phyloP scores from a whole-genome alignment of 2,888 invertebrate species.

The Mimachlamys varia region DNA sequence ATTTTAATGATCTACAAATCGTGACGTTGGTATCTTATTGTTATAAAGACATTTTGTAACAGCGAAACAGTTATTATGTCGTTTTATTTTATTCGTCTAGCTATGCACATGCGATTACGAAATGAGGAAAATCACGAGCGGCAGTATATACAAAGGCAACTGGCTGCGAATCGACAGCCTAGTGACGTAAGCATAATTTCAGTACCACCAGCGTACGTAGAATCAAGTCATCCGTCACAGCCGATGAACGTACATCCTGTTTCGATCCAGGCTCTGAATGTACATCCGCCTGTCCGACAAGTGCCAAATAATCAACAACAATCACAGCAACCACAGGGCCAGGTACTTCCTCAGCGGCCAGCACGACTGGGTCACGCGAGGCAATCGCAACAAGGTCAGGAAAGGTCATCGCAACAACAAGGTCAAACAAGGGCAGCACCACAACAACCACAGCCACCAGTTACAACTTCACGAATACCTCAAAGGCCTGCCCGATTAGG shows the following conservation, averaged over 20 bases:
- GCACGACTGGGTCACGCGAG: neutral
- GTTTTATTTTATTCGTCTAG: neutral
- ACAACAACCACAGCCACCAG: neutral
- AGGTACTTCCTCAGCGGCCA: constrained; percentile 3
- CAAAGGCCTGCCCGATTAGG: neutral
- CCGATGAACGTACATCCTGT: no score
- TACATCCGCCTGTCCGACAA: neutral
- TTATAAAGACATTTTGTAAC: no score
- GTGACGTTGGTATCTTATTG: no score
- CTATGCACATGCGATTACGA: neutral
- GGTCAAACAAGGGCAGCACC: neutral
- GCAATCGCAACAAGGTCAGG: neutral
- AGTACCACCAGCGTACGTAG: neutral
- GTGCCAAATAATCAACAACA: neutral
- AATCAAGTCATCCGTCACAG: neutral
- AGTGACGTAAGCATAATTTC: constrained; percentile 13
- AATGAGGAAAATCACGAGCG: constrained; percentile 2
- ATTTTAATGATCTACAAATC: no score
- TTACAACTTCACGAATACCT: neutral
- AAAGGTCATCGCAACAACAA: neutral
- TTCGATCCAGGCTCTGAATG: no score
- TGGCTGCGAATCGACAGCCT: neutral
- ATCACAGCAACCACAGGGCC: neutral
- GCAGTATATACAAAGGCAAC: neutral
- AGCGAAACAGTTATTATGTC: neutral